phyloP scores from a whole-genome alignment of 2,113 vertebrate genomes.

The Sminthopsis crassicaudata region DNA sequence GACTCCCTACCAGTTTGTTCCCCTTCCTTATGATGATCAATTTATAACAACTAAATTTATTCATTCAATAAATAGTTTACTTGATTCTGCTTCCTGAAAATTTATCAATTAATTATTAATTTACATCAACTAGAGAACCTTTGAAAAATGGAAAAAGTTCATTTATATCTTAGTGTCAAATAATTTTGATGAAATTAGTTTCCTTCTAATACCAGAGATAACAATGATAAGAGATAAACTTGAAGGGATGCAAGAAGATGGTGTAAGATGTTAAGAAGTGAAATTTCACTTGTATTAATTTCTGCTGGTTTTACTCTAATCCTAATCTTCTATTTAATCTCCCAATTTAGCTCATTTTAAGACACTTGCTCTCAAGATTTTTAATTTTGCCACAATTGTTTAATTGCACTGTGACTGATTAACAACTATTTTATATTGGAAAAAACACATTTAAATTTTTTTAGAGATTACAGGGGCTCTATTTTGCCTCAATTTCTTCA shows the following conservation, averaged over 20 bases:
- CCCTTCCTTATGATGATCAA: not conserved
- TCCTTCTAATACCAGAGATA: not conserved
- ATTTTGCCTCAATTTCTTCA: not conserved
- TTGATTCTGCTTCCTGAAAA: not conserved
- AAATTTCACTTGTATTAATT: not conserved
- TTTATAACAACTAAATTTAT: not conserved
- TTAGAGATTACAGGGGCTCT: not conserved
- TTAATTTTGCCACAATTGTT: not conserved
- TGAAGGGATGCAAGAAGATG: not conserved
- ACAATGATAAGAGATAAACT: not conserved
- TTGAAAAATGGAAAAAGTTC: not conserved
- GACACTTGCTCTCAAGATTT: not conserved
- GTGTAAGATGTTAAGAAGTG: not conserved
- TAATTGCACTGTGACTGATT: not conserved
- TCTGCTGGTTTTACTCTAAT: not conserved
- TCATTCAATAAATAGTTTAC: not conserved
- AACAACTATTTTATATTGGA: not conserved
- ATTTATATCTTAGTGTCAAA: not conserved
- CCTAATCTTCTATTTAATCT: not conserved
- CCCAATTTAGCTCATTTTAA: not conserved
- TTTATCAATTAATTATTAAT: not conserved
- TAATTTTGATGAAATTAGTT: not conserved
- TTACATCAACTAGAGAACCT: not conserved
- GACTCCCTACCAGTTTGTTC: not conserved
- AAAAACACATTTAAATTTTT: not conserved